Base-by-base conservation (phyloP, 1,140 invertebrate species). In the Drosophila carrolli region DNA sequence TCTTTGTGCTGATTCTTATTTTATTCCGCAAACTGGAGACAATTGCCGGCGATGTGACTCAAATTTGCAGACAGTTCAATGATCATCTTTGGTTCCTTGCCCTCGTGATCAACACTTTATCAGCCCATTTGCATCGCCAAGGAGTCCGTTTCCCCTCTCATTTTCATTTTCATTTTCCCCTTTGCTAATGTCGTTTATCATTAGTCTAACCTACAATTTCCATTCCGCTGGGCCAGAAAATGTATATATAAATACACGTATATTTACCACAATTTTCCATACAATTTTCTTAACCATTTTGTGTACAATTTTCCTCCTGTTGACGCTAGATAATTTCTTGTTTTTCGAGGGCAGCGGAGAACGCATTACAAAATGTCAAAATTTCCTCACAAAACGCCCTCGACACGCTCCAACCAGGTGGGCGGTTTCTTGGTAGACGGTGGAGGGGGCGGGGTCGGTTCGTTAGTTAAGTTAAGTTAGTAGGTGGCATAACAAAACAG, bases 301-400 rank as follows among this genome's bases (percentile, higher is more conserved):
- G 37, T 63, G 46, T 43, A 63, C 59, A 41, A 71, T 72, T 88
- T 83, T 84, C 80, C 70, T 88, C 84, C 80, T 88, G 80, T 89
- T 84, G 85, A 84, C 80, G 85, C 81, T 68, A 89, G 85, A 89
- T 89, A 84, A 89, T 89, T 89, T 89, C 80, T 50, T 63, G 78
- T 32, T 61, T 27, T 43, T 60, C 60, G 71, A 61, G 56, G 73
- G 48, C 72, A 14, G 38, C 11, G 23, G 23, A 10, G 47, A 61
- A 53, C 48, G 37, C 73, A 79, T 80, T 90, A 89, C 84, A 89
- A 89, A 89, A 89, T 89, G 84, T 89, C 84, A 89, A 89, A 90
- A 75, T 81, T 78, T 59, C 75, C 56, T 35, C 48, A 65, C 59
- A 56, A 37, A 59, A 53, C 78, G 77, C 82, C 83, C 79, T 56